Conservation (phyloP, 1,140 invertebrate species). For the Drosophila funebris region DNA sequence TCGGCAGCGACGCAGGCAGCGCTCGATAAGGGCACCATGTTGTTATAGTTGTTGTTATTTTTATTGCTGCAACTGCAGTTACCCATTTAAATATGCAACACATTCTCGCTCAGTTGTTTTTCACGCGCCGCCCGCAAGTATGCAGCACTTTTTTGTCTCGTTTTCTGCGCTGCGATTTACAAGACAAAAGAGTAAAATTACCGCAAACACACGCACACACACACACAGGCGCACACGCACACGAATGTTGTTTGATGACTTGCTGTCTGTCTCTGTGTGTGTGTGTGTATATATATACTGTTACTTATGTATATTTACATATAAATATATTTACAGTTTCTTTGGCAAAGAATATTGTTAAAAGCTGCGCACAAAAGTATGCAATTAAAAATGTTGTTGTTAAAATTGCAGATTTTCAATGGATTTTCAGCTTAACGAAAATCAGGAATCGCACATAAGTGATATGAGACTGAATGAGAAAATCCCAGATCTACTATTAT, state of each 20-base stretch:
- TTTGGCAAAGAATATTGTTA: conserved; percentile 3
- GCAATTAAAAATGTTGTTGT: conserved; percentile 28
- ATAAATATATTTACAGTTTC: background rate
- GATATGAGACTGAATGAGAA: no score
- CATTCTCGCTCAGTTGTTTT: conserved; percentile 32
- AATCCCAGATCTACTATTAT: no score
- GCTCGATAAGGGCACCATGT: conserved; percentile 53
- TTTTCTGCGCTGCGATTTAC: conserved; percentile 27
- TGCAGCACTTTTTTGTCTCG: conserved; percentile 54
- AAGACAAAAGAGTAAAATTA: conserved; percentile 48
- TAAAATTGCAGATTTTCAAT: conserved; percentile 7
- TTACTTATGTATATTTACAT: conserved; percentile 1
- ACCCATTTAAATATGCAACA: conserved; percentile 34
- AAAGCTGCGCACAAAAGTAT: conserved; percentile 24
- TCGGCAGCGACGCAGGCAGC: conserved; percentile 1
- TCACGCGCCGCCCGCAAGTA: conserved; percentile 61
- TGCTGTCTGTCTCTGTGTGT: background rate
- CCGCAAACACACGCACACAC: conserved; percentile 11
- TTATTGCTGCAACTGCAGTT: conserved; percentile 31
- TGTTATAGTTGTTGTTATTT: conserved; percentile 8
- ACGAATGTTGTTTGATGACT: conserved; percentile 15
- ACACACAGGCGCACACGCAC: background rate
- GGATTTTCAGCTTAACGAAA: background rate
- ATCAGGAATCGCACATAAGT: no score
- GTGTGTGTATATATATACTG: background rate